Conservation (phyloP, 2,113 vertebrate species). For the Hypomesus transpacificus region DNA sequence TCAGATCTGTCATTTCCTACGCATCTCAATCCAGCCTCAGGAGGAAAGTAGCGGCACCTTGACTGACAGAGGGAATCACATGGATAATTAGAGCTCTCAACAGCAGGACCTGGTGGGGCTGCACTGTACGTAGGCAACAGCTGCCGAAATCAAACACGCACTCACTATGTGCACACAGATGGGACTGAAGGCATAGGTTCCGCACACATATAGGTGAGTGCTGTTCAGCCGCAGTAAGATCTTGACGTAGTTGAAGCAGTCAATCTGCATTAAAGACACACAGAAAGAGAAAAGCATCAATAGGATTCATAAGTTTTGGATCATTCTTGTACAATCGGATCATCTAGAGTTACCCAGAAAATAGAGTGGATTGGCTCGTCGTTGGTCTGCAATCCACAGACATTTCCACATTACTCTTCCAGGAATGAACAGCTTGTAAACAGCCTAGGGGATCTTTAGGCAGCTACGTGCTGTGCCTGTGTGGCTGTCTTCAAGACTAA, state of each 20-base stretch:
- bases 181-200: slow-evolving; percentile 94
- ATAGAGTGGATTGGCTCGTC: slow-evolving; percentile 3
- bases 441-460: slow-evolving; percentile 19
- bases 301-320: background rate
- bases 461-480: slow-evolving; percentile 21
- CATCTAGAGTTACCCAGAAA: background rate
- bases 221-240: slow-evolving; percentile 85
- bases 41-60: slow-evolving; percentile 17
- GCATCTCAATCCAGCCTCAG: background rate
- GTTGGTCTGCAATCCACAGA: background rate
- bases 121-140: too few species aligned
- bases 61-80: slow-evolving; percentile 44
- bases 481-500: slow-evolving; percentile 18
- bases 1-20: background rate
- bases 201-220: slow-evolving; percentile 89
- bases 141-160: slow-evolving; percentile 21
- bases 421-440: slow-evolving; percentile 17
- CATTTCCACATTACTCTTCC: slow-evolving; percentile 10
- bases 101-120: slow-evolving; percentile 7
- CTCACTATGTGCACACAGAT: slow-evolving; percentile 91
- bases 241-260: slow-evolving; percentile 98
- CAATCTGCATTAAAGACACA: slow-evolving; percentile 73
- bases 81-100: slow-evolving; percentile 35
- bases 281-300: background rate
- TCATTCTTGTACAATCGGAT: slow-evolving; percentile 2